These are phyloP conservation scores for Drosophila neotestacea DNA, from an alignment of 2,888 invertebrate genomes.

Conservation along the genomic window DNA sequence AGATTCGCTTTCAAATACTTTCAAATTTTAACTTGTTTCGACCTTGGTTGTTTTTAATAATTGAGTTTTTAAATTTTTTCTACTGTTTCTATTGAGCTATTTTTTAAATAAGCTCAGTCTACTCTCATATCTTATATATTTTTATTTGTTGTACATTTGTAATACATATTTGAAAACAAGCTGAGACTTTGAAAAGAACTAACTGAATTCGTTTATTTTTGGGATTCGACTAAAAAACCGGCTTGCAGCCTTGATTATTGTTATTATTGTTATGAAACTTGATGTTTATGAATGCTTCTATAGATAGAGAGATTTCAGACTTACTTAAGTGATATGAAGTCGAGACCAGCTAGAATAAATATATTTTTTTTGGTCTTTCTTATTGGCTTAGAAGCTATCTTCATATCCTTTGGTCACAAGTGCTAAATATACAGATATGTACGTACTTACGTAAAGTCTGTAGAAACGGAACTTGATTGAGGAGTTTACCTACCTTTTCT, in stretches of 20 bases:
- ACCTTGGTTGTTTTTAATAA: no score
- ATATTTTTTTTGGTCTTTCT: not conserved
- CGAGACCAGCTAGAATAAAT: not conserved
- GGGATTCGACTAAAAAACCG: not conserved
- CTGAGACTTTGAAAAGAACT: no score
- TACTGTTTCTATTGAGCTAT: no score
- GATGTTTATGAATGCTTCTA: not conserved
- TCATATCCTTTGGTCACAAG: not conserved
- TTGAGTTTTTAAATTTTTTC: no score
- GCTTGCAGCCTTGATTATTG: not conserved
- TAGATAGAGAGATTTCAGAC: not conserved
- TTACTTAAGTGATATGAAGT: not conserved
- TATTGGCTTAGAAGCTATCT: not conserved
- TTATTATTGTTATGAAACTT: not conserved
- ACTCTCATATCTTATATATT: no score
- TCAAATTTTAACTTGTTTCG: no score
- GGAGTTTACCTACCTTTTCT: conserved; percentile 30
- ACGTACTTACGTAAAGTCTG: conserved; percentile 14
- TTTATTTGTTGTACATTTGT: no score
- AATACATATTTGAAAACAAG: no score
- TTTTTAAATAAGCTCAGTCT: no score
- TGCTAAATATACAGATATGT: not conserved
- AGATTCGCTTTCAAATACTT: no score
- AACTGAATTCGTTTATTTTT: no score
- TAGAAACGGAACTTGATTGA: conserved; percentile 1